Base-by-base conservation (phyloP, 2,113 vertebrate species). In the Athene cunicularia region DNA sequence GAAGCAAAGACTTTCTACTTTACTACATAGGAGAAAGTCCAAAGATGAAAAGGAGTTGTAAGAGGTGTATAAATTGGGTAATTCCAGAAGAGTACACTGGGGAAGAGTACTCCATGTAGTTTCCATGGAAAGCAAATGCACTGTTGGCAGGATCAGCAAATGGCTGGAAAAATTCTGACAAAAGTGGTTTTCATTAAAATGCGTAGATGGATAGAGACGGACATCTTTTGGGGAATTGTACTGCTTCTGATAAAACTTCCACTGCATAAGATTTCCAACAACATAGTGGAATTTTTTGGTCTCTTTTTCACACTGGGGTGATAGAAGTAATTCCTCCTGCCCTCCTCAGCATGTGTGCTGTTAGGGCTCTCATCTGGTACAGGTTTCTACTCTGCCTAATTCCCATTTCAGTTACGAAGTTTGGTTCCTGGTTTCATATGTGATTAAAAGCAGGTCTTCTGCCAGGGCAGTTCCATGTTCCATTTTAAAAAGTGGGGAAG, bases 391-490 rank as follows among this genome's bases (percentile, higher is more conserved):
- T 68, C 81, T 91, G 19, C 67, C 24, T 89, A 82, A 93, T 90
- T 90, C 49, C 49, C 37, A 35, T 41, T 17, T 89, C 53, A 64
- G 20, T 5, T 47, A 7, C 82, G 62, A 90, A 64, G 37, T 93
- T 80, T 12, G 39, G 37, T 73, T 9, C 2, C 26, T 3, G 12
- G 45, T 76, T 93, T 93, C 52, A 53, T 53, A 49, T 5, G 3
- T 47, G 66, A 94, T 67, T 95, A 81, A 93, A 91, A 94, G 47
- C 20, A 45, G 11, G 58, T 72, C 85, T 95, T 91, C 58, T 93
- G 58, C 53, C 32, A 86, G 39, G 22, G 35, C 4, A 14, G 50
- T 82, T 91, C 60, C 56, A 81, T 50, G 39, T 68, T 91, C 20
- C 24, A 43, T 27, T 90, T 95, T 49, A 90, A 95, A 87, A 66